phyloP scores from a whole-genome alignment of 2,888 invertebrate species.

The Pyrgus malvae region DNA sequence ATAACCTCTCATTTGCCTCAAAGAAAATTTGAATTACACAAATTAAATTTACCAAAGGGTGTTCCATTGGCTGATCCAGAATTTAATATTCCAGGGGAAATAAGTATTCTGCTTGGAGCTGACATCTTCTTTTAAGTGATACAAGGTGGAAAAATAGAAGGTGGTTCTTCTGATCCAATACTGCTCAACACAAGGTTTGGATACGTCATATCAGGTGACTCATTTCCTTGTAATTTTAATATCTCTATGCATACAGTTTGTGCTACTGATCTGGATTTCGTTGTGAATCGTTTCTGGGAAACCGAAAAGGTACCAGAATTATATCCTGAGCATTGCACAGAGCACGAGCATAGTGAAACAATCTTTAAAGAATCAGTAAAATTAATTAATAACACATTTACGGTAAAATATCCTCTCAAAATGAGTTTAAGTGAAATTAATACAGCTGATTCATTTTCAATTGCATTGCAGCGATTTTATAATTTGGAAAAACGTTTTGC shows the following conservation, averaged over 20 bases:
- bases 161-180: neutral
- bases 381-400: neutral
- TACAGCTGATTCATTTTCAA: constrained; percentile 4
- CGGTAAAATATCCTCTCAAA: neutral
- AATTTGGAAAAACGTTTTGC: neutral
- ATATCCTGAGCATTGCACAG: constrained; percentile 2
- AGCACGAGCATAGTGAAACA: neutral
- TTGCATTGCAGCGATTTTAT: neutral
- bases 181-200: neutral
- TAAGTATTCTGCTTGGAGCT: constrained; percentile 11
- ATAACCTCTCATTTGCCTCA: neutral
- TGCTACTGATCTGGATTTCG: neutral
- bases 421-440: neutral
- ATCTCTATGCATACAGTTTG: constrained; percentile 3
- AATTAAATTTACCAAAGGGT: neutral
- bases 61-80: constrained; percentile 2
- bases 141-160: neutral
- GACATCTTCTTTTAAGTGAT: constrained; percentile 1
- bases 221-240: neutral
- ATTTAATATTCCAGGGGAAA: constrained; percentile 7
- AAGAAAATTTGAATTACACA: neutral
- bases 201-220: neutral
- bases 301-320: neutral
- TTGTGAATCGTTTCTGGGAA: constrained; percentile 1
- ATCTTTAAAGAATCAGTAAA: neutral